Conservation (phyloP, 1,140 invertebrate species). For the Caenorhabditis brenneri region DNA sequence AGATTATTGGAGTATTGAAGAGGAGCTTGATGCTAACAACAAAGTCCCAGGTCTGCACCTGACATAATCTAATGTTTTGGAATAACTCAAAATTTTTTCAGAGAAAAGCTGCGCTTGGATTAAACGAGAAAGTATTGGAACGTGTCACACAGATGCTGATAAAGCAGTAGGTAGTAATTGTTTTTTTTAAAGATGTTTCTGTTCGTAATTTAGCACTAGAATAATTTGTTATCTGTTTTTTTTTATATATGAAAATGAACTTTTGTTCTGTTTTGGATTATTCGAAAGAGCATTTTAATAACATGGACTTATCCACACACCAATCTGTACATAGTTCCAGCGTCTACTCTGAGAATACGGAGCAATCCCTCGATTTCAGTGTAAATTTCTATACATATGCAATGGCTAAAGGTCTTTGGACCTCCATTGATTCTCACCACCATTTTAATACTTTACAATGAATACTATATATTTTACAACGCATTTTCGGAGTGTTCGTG, state of each 20-base stretch:
- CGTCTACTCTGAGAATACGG: neutral
- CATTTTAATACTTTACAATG: neutral
- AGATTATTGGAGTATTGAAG: conserved; percentile 46
- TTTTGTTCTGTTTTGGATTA: too few relatives aligned
- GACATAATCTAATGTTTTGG: neutral
- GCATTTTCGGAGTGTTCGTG: conserved; percentile 54
- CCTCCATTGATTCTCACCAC: neutral
- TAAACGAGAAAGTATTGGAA: conserved; percentile 55
- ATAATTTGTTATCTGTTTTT: neutral
- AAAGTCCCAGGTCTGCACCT: neutral
- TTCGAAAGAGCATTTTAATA: too few relatives aligned
- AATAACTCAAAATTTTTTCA: neutral
- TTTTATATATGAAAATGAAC: conserved; percentile 59
- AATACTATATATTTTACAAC: conserved; percentile 24
- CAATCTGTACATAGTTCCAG: conserved; percentile 39
- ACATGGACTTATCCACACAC: too few relatives aligned
- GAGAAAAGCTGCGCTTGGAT: conserved; percentile 17
- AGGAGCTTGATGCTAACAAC: conserved; percentile 5
- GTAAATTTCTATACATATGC: neutral
- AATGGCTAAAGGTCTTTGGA: neutral
- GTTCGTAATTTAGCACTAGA: conserved; percentile 42
- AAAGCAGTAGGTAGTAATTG: conserved; percentile 15
- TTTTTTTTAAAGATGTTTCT: conserved; percentile 30
- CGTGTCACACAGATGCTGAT: conserved; percentile 56
- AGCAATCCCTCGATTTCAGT: neutral